phyloP scores from a whole-genome alignment of 2,888 invertebrate genomes.

The Tuta absoluta region DNA sequence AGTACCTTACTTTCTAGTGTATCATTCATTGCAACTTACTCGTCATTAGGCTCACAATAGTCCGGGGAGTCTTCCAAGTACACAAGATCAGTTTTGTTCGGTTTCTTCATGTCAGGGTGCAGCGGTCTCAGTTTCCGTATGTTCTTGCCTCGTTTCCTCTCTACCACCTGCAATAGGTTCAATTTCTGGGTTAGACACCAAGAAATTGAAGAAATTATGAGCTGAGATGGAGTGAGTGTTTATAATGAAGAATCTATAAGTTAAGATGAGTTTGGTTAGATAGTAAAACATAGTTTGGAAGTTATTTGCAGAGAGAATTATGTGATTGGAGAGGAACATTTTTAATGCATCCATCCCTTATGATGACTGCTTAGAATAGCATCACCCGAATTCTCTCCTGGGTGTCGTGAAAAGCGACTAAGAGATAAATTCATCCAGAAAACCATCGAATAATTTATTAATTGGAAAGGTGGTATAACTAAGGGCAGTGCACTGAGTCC shows the following conservation, averaged over 20 bases:
- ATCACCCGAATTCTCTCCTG: too few relatives aligned
- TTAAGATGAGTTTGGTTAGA: background rate
- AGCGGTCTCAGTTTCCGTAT: constrained; percentile 87
- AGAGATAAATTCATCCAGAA: too few relatives aligned
- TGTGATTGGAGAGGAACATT: too few relatives aligned
- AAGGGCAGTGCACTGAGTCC: background rate
- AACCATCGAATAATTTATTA: too few relatives aligned
- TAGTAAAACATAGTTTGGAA: background rate
- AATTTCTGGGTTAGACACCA: constrained; percentile 33
- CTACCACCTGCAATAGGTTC: constrained; percentile 76
- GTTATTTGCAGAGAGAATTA: background rate
- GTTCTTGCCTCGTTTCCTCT: constrained; percentile 83
- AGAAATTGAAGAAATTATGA: constrained; percentile 29
- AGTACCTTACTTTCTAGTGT: background rate
- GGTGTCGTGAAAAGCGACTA: too few relatives aligned
- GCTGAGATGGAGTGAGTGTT: constrained; percentile 9
- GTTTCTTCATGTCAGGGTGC: constrained; percentile 90
- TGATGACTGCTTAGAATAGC: too few relatives aligned
- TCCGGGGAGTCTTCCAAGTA: constrained; percentile 95
- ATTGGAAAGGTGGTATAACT: too few relatives aligned
- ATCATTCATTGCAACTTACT: constrained; percentile 77
- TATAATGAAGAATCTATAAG: too few relatives aligned
- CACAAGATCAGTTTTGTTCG: constrained; percentile 94
- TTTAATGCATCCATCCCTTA: too few relatives aligned
- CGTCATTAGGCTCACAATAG: constrained; percentile 92